Evolutionary conservation across 2,888 invertebrate genomes (phyloP), one percentile per base, ranked within the genome.

Genomic region (Julus scandinavius): DNA sequence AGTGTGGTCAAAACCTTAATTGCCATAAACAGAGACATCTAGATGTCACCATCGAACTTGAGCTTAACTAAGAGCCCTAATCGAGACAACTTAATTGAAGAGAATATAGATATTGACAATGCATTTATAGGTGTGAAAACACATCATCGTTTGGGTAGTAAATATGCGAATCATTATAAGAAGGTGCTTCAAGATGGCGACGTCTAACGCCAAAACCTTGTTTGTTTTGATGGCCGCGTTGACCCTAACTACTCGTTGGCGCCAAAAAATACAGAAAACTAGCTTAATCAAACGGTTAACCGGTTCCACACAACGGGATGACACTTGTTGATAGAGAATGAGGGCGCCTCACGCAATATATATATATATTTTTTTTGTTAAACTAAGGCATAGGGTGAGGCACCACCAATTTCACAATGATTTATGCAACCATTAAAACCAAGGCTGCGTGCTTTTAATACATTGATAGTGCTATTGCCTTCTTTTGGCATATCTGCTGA

Each of bases 391-490:
- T 63, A 20, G 72, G 72, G 72, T 72, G 72, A 72, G 72, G 72
- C 72, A 72, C 72, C 72, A 72, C 72, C 72, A 29, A 72, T 72
- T 72, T 72, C 72, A 29, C 72, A 72, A 72, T 72, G 72, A 72
- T 72, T 72, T 72, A 72, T 72, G 72, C 72, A 72, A 72, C 72
- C 72, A 72, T 72, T 72, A 72, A 72, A 72, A 29, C 72, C 72
- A 72, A 72, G 72, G 72, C 20, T 72, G 72, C 72, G 72, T 72
- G 72, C 72, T 72, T 72, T 72, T 72, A 72, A 72, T 72, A 63
- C 63, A 72, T 72, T 72, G 72, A 72, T 72, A 72, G 72, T 72
- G 72, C 72, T 72, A 72, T 72, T 72, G 72, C 72, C 72, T 72
- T 72, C 72, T 20, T 72, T 72, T 29, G 72, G 20, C 72, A 72